Evolutionary conservation across 2,113 vertebrate species (phyloP), one percentile per base, ranked within the genome.

Genomic region (Cercopithecus mona): DNA sequence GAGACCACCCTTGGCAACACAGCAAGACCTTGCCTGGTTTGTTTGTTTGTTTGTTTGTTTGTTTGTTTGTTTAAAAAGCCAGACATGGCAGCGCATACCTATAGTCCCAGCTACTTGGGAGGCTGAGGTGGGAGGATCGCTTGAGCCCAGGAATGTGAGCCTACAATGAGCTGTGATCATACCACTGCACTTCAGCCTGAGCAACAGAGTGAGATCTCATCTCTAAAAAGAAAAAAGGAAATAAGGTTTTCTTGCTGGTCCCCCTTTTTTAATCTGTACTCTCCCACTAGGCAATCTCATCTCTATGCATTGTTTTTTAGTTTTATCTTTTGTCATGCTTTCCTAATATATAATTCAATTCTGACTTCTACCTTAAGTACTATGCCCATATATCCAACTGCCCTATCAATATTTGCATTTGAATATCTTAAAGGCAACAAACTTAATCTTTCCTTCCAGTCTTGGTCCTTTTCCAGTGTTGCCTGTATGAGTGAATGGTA

Each of bases 251-350:
- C 82, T 87, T 90, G 11, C 40, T 61, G 82, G 43, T 4, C 43
- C 25, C 13, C 55, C 92, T 95, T 79, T 40, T 90, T 59, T 45
- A 64, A 59, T 52, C 7, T 70, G 2, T 25, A 32, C 55, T 91
- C 27, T 72, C 59, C n/a, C 82, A 27, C 38, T 82, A n/a, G 14
- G 92, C 22, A 72, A 5, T 86, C 43, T 93, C 14, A 64, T 70
- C 40, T 92, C 4, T 72, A 45, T 83, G 50, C 11, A 38, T 84
- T 91, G 35, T 75, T 81, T 57, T 57, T 52, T 68, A 84, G 11
- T 96, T 84, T 85, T 35, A 30, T 72, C 22, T 86, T 9, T 89
- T 88, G 38, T 91, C 83, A 88, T 93, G 61, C 27, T 88, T 88
- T 97, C 43, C 43, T 57, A 76, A 8, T 88, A 38, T 94, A 40